These are phyloP conservation scores for Penaeus chinensis DNA, from an alignment of 1,140 invertebrate species.

Conservation along the genomic window DNA sequence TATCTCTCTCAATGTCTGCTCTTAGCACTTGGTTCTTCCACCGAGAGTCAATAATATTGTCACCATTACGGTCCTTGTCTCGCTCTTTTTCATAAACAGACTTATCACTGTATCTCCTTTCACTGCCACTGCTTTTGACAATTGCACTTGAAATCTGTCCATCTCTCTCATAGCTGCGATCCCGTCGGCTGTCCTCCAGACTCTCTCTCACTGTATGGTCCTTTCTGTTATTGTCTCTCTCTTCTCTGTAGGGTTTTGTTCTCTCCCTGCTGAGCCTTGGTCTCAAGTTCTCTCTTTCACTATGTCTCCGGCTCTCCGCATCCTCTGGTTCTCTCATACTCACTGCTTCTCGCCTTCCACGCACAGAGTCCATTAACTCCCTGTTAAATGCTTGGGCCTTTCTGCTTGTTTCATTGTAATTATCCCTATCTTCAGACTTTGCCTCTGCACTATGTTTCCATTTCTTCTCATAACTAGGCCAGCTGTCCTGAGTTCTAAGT, in stretches of 20 bases:
- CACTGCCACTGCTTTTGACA: neutral
- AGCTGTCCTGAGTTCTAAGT: no score
- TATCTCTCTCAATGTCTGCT: constrained; percentile 36
- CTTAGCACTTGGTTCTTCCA: constrained; percentile 43
- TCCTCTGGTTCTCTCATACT: neutral
- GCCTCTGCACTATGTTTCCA: no score
- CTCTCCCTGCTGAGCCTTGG: constrained; percentile 24
- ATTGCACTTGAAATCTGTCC: neutral
- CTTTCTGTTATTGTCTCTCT: constrained; percentile 3
- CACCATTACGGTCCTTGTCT: neutral
- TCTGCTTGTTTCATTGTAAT: no score
- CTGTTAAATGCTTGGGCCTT: no score
- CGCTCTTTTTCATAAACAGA: neutral
- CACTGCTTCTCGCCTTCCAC: neutral
- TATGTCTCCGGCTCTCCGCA: neutral
- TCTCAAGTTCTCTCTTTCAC: neutral
- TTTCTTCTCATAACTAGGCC: no score
- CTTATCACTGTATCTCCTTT: neutral
- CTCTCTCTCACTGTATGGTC: neutral
- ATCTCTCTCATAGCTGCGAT: neutral
- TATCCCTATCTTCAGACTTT: no score
- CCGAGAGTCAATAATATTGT: constrained; percentile 1
- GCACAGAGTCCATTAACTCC: no score
- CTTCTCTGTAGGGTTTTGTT: constrained; percentile 18
- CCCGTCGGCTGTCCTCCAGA: neutral